A percentile compares a stretch with the other conserved stretches of the same genome.
phyloP scores from a whole-genome alignment of 2,888 invertebrate species.

The Campopleginae sp. region DNA sequence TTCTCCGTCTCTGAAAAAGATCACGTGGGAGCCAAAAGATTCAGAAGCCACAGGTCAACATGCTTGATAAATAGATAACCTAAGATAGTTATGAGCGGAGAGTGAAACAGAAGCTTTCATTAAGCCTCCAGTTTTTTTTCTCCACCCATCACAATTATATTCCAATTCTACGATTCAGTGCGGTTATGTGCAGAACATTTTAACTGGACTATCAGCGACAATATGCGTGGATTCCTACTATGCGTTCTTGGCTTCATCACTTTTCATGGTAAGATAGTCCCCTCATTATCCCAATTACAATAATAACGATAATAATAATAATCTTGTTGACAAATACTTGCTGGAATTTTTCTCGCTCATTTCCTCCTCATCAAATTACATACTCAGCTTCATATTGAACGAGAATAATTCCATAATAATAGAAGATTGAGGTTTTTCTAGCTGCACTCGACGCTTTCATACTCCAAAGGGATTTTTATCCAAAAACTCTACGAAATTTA shows the following conservation, averaged over 20 bases:
- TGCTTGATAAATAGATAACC: constrained; percentile 17
- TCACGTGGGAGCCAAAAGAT: constrained; percentile 19
- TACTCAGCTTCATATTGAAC: neutral
- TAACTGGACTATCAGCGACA: constrained; percentile 45
- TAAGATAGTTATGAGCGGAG: constrained; percentile 1
- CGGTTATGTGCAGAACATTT: constrained; percentile 30
- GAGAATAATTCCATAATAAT: neutral
- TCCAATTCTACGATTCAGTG: constrained; percentile 37
- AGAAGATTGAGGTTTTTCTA: neutral
- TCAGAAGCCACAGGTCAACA: constrained; percentile 23
- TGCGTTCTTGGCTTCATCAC: constrained; percentile 77
- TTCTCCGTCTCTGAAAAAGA: constrained; percentile 11
- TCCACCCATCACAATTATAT: neutral
- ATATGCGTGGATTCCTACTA: constrained; percentile 77
- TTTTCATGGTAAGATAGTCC: constrained; percentile 76
- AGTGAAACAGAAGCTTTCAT: neutral
- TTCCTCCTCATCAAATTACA: no score
- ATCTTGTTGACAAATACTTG: neutral
- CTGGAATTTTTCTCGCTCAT: neutral
- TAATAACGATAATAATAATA: neutral
- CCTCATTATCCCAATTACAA: neutral
- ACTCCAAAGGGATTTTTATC: neutral
- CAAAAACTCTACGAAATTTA: neutral
- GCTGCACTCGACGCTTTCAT: neutral
- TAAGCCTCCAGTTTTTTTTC: neutral